Percentiles rank a stretch among this genome's conserved stretches.
phyloP scores from a whole-genome alignment of 2,113 vertebrate genomes.

The Salvelinus sp. region DNA sequence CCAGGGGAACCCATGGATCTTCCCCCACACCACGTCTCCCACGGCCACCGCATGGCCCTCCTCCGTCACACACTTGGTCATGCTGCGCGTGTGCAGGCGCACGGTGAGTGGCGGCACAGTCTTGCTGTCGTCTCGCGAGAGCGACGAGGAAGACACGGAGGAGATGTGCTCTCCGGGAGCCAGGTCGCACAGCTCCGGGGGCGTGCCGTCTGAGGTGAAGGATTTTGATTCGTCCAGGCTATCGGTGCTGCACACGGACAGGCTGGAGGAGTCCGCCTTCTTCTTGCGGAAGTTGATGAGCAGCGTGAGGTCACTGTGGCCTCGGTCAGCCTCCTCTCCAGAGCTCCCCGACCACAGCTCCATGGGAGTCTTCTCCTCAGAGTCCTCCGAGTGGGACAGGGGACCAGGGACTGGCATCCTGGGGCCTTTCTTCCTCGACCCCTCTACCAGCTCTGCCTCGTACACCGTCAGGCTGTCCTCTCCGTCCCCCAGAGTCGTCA shows the following conservation, averaged over 20 bases:
- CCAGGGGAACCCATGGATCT: constrained; percentile 97
- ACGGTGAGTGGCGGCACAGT: constrained; percentile 92
- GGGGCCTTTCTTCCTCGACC: constrained; percentile 69
- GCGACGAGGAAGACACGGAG: constrained; percentile 70
- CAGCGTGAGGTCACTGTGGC: constrained; percentile 81
- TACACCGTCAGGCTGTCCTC: constrained; percentile 86
- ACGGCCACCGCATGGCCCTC: constrained; percentile 92
- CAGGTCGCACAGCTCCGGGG: constrained; percentile 86
- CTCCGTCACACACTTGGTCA: constrained; percentile 88
- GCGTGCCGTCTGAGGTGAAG: constrained; percentile 85
- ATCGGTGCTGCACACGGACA: constrained; percentile 89
- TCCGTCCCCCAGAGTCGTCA: constrained; percentile 80
- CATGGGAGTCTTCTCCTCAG: constrained; percentile 74
- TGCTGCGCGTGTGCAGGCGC: constrained; percentile 90
- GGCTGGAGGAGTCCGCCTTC: constrained; percentile 84
- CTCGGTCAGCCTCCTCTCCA: constrained; percentile 80
- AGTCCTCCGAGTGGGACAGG: constrained; percentile 64
- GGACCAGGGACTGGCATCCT: constrained; percentile 56
- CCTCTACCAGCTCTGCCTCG: constrained; percentile 87
- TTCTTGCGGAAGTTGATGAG: constrained; percentile 86
- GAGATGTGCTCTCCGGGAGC: constrained; percentile 83
- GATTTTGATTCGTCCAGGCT: constrained; percentile 92
- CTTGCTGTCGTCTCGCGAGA: constrained; percentile 75
- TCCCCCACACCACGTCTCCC: constrained; percentile 96
- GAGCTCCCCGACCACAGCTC: constrained; percentile 88